Percentiles rank a stretch among this genome's conserved stretches.
These are phyloP conservation scores for Pseudococcus longispinus DNA, from an alignment of 2,888 invertebrate species.

Conservation along the genomic window DNA sequence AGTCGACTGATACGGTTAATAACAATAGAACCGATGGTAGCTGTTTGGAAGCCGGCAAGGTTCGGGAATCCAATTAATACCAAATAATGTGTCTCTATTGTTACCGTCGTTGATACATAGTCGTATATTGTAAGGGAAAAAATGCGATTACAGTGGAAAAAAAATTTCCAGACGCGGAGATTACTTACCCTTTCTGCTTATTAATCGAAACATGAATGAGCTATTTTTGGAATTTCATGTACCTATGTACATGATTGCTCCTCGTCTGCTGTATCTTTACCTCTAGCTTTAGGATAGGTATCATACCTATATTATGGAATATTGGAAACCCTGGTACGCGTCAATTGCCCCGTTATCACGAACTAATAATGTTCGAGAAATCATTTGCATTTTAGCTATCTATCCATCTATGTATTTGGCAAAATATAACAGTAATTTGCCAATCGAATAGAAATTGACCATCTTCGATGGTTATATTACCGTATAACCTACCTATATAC, in stretches of 20 bases:
- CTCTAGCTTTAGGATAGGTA: neutral
- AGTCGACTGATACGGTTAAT: constrained; percentile 56
- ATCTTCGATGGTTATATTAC: neutral
- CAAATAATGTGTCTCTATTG: constrained; percentile 55
- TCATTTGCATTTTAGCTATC: constrained; percentile 29
- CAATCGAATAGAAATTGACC: constrained; percentile 26
- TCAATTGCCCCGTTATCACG: neutral
- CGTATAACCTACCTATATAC: constrained; percentile 28
- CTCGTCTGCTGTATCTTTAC: neutral
- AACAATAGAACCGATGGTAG: constrained; percentile 53
- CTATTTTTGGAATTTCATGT: constrained; percentile 37
- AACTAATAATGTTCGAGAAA: constrained; percentile 35
- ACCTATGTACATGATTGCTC: neutral
- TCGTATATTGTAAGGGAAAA: constrained; percentile 46
- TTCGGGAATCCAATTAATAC: constrained; percentile 56
- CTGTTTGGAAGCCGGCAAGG: constrained; percentile 53
- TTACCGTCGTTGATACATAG: constrained; percentile 39
- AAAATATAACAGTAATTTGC: constrained; percentile 37
- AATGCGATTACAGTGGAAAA: constrained; percentile 28
- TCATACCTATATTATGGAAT: neutral
- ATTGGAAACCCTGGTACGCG: constrained; percentile 25
- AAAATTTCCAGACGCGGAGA: neutral
- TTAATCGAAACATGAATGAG: constrained; percentile 44
- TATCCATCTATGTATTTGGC: neutral
- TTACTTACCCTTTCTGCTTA: constrained; percentile 2